Conservation (phyloP, 1,140 invertebrate species). For the Zaprionus inermis region DNA sequence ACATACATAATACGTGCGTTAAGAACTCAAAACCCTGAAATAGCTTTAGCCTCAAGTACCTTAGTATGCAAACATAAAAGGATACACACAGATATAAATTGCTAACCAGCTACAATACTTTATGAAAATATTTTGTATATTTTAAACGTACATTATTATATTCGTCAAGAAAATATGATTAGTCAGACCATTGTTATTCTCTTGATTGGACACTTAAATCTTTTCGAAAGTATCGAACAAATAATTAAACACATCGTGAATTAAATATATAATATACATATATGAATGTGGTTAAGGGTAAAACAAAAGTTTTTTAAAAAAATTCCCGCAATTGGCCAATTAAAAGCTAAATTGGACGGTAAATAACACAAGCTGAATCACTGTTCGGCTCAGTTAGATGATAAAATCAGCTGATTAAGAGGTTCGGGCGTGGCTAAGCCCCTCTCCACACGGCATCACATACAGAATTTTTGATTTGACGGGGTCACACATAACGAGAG, state of each 20-base stretch:
- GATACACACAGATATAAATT: neutral
- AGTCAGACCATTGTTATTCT: neutral
- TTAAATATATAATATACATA: neutral
- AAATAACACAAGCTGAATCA: neutral
- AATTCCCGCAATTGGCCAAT: neutral
- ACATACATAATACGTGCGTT: neutral
- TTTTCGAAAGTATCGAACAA: neutral
- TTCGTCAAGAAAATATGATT: neutral
- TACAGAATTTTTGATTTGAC: neutral
- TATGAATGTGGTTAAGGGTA: neutral
- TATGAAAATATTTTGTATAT: neutral
- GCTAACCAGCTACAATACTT: neutral
- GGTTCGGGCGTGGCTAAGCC: neutral
- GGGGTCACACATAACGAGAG: neutral
- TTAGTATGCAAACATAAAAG: neutral
- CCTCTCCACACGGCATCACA: neutral
- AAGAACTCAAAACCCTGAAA: conserved; percentile 1
- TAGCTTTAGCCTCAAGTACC: neutral
- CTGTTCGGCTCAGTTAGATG: neutral
- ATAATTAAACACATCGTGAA: too few relatives aligned
- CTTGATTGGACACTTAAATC: neutral
- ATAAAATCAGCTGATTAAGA: neutral
- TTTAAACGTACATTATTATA: neutral
- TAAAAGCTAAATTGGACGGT: neutral
- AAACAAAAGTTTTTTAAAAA: neutral